These are phyloP conservation scores for Muraenolepis orangiensis DNA, from an alignment of 2,797 vertebrate genomes.

Conservation along the genomic window DNA sequence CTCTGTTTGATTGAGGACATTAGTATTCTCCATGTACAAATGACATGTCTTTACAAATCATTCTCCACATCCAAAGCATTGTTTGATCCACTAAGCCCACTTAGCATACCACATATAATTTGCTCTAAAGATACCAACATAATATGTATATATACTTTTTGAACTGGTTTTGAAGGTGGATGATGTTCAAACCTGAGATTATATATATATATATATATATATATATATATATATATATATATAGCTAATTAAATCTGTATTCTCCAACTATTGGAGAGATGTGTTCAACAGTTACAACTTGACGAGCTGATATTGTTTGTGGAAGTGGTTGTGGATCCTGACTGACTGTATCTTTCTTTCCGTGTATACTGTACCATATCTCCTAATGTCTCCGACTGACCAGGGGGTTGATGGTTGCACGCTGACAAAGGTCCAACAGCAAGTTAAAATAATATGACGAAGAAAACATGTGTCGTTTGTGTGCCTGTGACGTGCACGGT, in stretches of 20 bases:
- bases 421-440: not conserved
- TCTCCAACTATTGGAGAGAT: conserved; percentile 28
- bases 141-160: not conserved
- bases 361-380: not conserved
- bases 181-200: conserved; percentile 58
- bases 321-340: not conserved
- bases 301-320: conserved; percentile 5
- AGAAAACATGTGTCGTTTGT: not conserved
- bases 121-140: not conserved
- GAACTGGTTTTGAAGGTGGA: not conserved
- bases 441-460: not conserved
- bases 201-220: conserved; percentile 8
- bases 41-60: not conserved
- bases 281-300: conserved; percentile 29
- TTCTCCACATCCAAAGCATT: not conserved
- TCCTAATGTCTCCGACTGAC: not conserved
- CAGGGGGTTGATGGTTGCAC: not conserved
- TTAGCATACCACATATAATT: not conserved
- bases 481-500: not conserved
- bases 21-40: not conserved
- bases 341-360: not conserved
- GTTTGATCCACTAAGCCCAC: not conserved
- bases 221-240: conserved; percentile 24
- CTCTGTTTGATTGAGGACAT: not conserved
- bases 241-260: conserved; percentile 22